These are phyloP conservation scores for Cynoglossus semilaevis DNA, from an alignment of 2,113 vertebrate genomes.

Conservation along the genomic window DNA sequence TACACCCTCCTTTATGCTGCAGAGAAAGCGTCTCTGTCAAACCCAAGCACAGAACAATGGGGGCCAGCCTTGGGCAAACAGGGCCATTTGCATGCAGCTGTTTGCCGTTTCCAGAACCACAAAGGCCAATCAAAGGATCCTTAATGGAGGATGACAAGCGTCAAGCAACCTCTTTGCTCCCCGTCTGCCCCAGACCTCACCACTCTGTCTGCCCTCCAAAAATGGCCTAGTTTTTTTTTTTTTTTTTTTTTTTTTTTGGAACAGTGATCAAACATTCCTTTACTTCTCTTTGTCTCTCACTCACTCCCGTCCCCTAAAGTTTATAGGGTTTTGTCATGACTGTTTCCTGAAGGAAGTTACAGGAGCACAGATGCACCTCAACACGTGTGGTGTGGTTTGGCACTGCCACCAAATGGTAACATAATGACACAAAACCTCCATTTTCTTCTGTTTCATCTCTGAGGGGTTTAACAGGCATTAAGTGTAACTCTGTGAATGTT, in stretches of 20 bases:
- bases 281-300: slow-evolving; percentile 12
- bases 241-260: slow-evolving; percentile 27
- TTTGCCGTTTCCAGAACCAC: slow-evolving; percentile 90
- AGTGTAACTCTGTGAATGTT: slow-evolving; percentile 46
- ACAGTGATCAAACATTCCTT: slow-evolving; percentile 56
- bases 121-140: slow-evolving; percentile 87
- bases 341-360: slow-evolving; percentile 19
- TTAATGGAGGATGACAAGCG: slow-evolving; percentile 87
- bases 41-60: slow-evolving; percentile 85
- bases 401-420: slow-evolving; percentile 36
- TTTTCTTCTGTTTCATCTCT: slow-evolving; percentile 55
- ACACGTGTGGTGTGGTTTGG: slow-evolving; percentile 35
- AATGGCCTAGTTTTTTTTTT: slow-evolving; percentile 36
- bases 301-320: slow-evolving; percentile 24
- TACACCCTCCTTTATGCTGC: slow-evolving; percentile 81
- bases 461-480: slow-evolving; percentile 49
- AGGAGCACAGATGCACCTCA: slow-evolving; percentile 27
- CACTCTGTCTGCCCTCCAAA: slow-evolving; percentile 57
- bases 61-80: slow-evolving; percentile 78
- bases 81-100: slow-evolving; percentile 94
- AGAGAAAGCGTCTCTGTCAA: slow-evolving; percentile 89
- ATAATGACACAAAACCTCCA: slow-evolving; percentile 46
- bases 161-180: slow-evolving; percentile 75
- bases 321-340: slow-evolving; percentile 37
- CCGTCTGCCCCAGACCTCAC: slow-evolving; percentile 56